Evolutionary conservation across 2,888 invertebrate species (phyloP), one percentile per base, ranked within the genome.

Genomic region (Phyllotreta cruciferae): DNA sequence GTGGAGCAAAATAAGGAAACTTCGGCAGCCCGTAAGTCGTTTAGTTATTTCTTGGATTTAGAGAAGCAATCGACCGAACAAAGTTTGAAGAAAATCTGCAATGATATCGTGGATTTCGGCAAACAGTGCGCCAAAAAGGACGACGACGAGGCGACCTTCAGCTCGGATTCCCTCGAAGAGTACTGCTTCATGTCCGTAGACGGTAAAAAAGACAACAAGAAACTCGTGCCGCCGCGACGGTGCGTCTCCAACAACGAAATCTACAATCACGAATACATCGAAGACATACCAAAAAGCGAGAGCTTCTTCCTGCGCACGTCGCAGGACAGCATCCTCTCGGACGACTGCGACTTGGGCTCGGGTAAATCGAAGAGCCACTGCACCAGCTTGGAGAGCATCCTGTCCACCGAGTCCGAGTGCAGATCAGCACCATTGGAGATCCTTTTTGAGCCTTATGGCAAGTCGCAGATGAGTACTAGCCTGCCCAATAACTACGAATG

Each of bases 181-280:
- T 88, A 86, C 73, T 86, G 87, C 74, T 78, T 87, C 57, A 67
- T 71, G 37, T 77, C 79, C 0, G 69, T 69, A 8, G 60, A 70
- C 35, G 69, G 70, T 11, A 74, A 74, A 56, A 78, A 77, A 60
- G 57, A 62, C 6, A 75, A 62, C 6, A 75, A 73, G 6, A 86
- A 85, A 71, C 83, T 84, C 7, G 72, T 80, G 9, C 83, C 86
- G 60, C 87, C 91, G 0, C 84, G 90, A 61, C 80, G 91, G 35
- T 88, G 91, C 39, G 85, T 90, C 10, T 92, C 92, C 1, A 91
- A 92, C 74, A 92, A 92, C 74, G 92, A 92, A 77, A 90, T 93
- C 52, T 87, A 86, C 62, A 82, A 83, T 37, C 75, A 77, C 56
- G 73, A 75, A 24, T 64, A 71, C 45, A 64, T 70, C 42, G 79